Base-by-base conservation (phyloP, 2,797 vertebrate species). In the Typhlichthys eigenmanni region DNA sequence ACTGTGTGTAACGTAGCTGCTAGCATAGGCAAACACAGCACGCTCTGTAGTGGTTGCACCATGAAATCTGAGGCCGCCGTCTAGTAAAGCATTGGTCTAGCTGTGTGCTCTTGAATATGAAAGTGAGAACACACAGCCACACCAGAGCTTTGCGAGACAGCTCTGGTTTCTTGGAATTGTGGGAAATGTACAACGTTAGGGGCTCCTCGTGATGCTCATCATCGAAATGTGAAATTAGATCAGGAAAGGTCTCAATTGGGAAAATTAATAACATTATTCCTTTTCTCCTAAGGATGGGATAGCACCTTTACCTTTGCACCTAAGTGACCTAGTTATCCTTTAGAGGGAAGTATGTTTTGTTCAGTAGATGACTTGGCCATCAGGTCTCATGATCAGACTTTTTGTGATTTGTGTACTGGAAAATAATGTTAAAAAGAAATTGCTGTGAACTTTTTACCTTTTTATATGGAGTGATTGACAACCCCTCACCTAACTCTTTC, bases 211-310 rank as follows among this genome's bases (percentile, higher is more conserved):
- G 88, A 89, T 61, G 79, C 80, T 85, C 77, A 87, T 88, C 87
- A 88, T 73, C 71, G 60, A 78, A 81, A 86, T 60, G 60, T 85
- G 68, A 85, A 90, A 91, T 90, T 89, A 81, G 79, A 92, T 90
- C 85, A 88, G 78, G 69, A 54, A 67, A 78, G 80, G 19, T 19
- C 19, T 19, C 19, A 80, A 53, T 76, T 72, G 8, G 64, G 82
- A 53, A 68, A 64, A 78, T 53, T 67, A 77, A 68, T 64, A 69
- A 52, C 49, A 61, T 74, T 69, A 61, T 68, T 34, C 76, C 70
- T 64, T 66, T 66, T 63, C 75, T 84, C 82, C 87, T 80, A 80
- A 87, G 74, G 74, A 83, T 54, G 57, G 68, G 76, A 82, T 81
- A 81, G 81, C 80, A 71, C 76, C 67, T 60, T 61, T 11, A 12